A percentile compares a stretch with the other conserved stretches of the same genome.
These are phyloP conservation scores for Rhadinocentrus ornatus DNA, from an alignment of 2,797 vertebrate species.

Conservation along the genomic window DNA sequence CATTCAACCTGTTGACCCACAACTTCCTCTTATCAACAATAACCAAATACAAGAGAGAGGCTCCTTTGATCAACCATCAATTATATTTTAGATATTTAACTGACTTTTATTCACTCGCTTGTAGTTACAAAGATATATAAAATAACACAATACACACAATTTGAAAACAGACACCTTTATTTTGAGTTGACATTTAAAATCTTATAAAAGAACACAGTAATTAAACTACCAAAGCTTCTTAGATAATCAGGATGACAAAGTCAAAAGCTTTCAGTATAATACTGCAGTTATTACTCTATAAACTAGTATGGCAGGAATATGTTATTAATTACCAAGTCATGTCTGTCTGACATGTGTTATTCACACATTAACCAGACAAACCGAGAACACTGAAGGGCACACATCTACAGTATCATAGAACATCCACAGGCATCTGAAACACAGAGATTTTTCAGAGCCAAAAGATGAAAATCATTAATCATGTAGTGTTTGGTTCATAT, in stretches of 20 bases:
- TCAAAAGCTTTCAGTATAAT: slow-evolving; percentile 65
- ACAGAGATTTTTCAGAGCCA: slow-evolving; percentile 6
- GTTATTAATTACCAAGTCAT: slow-evolving; percentile 30
- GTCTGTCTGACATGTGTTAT: slow-evolving; percentile 19
- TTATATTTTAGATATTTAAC: neutral
- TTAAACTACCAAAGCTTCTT: slow-evolving; percentile 66
- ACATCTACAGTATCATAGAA: slow-evolving; percentile 42
- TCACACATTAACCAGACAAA: slow-evolving; percentile 35
- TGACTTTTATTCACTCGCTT: neutral
- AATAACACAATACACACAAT: neutral
- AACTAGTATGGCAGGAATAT: slow-evolving; percentile 66
- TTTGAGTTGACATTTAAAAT: slow-evolving; percentile 70
- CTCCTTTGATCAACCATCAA: neutral
- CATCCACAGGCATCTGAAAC: slow-evolving; percentile 53
- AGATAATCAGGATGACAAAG: slow-evolving; percentile 61
- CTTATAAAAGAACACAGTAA: slow-evolving; percentile 77
- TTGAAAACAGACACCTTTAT: slow-evolving; percentile 78
- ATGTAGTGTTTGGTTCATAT: slow-evolving; percentile 57
- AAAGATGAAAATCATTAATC: slow-evolving; percentile 5
- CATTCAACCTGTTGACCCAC: too few species aligned
- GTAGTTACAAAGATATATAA: neutral
- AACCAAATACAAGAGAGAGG: too few species aligned
- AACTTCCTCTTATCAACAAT: too few species aligned
- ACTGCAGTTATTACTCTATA: slow-evolving; percentile 60
- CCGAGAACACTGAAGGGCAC: slow-evolving; percentile 37